Base-by-base conservation (phyloP, 35 echinoderm and acorn worm genomes). In the Hemicentrotus pulcherrimus region DNA sequence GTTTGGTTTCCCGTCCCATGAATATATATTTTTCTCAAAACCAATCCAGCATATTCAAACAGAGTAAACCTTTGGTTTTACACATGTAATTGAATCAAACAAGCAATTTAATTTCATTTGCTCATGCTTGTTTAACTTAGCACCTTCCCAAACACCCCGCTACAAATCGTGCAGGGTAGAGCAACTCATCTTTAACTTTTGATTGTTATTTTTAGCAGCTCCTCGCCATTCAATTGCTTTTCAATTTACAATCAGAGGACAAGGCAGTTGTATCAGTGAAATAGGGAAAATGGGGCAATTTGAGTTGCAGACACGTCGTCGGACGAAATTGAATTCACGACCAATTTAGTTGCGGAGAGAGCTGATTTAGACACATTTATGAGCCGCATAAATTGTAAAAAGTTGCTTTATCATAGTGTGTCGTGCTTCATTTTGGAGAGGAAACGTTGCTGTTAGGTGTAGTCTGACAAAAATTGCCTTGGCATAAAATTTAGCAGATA, bases 331-430 rank as follows among this genome's bases (percentile, higher is more conserved):
- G 65, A 78, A 78, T 78, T 78, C 65, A 78, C 28, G 65, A 78
- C 24, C 65, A 78, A 78, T 78, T 78, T 78, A 4, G 28, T 28
- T 8, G 65, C 22, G 3, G 65, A 78, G 65, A 78, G 65, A 78
- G 65, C 19, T 6, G 65, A 78, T 78, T 78, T 6, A 22, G 65
- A n/a, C 65, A 78, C 22, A 28, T 78, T 78, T 78, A 78, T 78
- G 65, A 28, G 65, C 22, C 65, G 4, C 65, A 78, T 78, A 78
- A 28, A 78, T 41, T 41, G 35, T 22, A 78, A 78, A 78, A 78
- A 78, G 65, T 78, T 78, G 65, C 65, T n/a, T n/a, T 78, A 78
- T 78, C 65, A 78, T 78, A 78, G 65, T 78, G 19, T 78, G 65
- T 78, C 65, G 6, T 1, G 18, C 28, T 78, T 28, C 5, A 59